These are phyloP conservation scores for Xiphophorus couchianus DNA, from an alignment of 2,113 vertebrate species.

Conservation along the genomic window DNA sequence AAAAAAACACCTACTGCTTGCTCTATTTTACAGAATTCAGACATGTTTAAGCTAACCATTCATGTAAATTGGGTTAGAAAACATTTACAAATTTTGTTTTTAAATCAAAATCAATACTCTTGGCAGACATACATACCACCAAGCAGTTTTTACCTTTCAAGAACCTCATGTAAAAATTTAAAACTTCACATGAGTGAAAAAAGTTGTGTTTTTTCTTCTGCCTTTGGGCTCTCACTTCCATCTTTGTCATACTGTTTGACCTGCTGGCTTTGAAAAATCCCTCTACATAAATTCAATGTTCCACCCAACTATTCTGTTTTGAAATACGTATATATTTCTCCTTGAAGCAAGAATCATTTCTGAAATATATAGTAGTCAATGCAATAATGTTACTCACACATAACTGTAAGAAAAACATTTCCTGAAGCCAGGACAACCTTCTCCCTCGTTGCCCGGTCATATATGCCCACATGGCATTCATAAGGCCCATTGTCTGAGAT, in stretches of 20 bases:
- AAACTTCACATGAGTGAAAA: background rate
- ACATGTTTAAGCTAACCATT: background rate
- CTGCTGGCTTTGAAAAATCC: background rate
- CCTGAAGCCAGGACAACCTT: constrained; percentile 96
- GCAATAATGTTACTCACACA: constrained; percentile 86
- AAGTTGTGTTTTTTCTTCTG: background rate
- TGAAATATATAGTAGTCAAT: background rate
- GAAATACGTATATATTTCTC: constrained; percentile 1
- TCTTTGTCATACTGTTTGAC: background rate
- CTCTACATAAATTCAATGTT: background rate
- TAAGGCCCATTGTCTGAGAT: constrained; percentile 97
- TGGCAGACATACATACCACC: no score
- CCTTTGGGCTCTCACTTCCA: background rate
- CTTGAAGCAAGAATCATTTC: background rate
- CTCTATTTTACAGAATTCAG: background rate
- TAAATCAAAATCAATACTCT: no score
- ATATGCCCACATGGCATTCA: constrained; percentile 97
- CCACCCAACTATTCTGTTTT: background rate
- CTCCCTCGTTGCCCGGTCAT: constrained; percentile 91
- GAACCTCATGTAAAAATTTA: background rate
- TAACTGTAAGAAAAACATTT: constrained; percentile 94
- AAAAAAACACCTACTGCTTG: background rate
- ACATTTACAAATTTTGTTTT: background rate
- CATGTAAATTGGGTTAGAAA: background rate
- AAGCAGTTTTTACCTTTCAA: background rate